Base-by-base conservation (phyloP, 1,140 invertebrate genomes). In the Drosophila pachea region DNA sequence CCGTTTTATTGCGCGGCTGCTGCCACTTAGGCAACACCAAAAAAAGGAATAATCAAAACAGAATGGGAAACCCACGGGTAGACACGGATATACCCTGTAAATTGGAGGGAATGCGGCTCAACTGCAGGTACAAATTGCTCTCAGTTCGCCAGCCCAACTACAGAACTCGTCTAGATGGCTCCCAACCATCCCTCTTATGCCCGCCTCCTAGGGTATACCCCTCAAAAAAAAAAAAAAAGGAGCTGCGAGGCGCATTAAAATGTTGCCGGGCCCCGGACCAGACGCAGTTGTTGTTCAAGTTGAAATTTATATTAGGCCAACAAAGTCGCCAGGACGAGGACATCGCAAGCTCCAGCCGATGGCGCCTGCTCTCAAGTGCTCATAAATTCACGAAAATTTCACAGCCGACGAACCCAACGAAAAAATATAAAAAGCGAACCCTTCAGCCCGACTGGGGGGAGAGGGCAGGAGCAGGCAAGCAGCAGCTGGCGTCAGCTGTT, bases 361-460 rank as follows among this genome's bases (percentile, higher is more conserved):
- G 79, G 78, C 79, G 78, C 76, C 78, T 83, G 78, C 79, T 83
- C 76, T 83, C 76, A 84, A 83, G 78, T 83, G 79, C 79, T 84
- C 78, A 83, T 83, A 83, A 83, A 83, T 83, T 83, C 69, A 83
- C 79, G 78, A 84, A 83, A 83, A 79, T 83, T 84, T 83, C 79
- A 83, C 79, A 84, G 78, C 78, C 79, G 75, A 69, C 79, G 73
- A 76, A 84, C 79, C 68, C 73, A 77, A 59, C 56, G 22, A 59
- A 33, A 52, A 32, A 49, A 52, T 11, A 52, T 33, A 59, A 59
- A 59, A 47, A 78, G 64, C 67, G 56, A 68, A 71, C 68, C 68
- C 71, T 62, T 65, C 48, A 58, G 14, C 48, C 32, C 14, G 36
- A n/a, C 2, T n/a, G 35, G 16, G 29, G 36, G 14, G 48, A 12